phyloP scores from a whole-genome alignment of 2,797 vertebrate genomes.

The Acanthis flammea region DNA sequence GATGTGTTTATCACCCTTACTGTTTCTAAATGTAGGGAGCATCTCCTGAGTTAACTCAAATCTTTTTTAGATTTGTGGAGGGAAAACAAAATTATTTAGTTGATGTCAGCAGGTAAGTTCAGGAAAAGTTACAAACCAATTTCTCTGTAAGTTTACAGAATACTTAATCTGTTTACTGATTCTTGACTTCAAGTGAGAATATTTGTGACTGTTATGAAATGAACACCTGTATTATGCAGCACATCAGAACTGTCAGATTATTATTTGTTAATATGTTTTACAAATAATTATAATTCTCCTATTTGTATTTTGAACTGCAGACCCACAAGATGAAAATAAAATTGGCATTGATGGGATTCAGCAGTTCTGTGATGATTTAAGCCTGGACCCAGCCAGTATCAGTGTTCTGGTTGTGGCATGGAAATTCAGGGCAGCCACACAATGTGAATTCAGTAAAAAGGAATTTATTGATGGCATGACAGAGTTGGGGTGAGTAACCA shows the following conservation, averaged over 20 bases:
- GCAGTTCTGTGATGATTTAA: constrained; percentile 95
- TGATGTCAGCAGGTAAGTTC: background rate
- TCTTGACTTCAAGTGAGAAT: background rate
- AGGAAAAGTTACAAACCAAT: background rate
- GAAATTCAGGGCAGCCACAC: constrained; percentile 96
- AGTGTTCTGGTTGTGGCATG: constrained; percentile 93
- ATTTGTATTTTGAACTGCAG: constrained; percentile 70
- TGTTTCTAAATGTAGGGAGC: background rate
- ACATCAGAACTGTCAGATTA: background rate
- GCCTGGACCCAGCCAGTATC: constrained; percentile 91
- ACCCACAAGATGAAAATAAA: constrained; percentile 98
- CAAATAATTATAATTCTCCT: background rate
- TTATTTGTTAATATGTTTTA: background rate
- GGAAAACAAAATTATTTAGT: background rate
- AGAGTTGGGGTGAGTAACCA: constrained; percentile 88
- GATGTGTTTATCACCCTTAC: background rate
- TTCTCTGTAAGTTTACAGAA: background rate
- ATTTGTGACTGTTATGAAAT: background rate
- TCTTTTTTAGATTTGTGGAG: background rate
- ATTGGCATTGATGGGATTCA: constrained; percentile 97
- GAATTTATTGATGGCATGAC: constrained; percentile 97
- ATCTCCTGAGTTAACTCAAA: background rate
- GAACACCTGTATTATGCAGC: background rate
- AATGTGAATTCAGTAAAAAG: constrained; percentile 97
- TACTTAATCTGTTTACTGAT: background rate